A percentile compares a stretch with the other conserved stretches of the same genome.
Conservation (phyloP, 2,113 vertebrate species). For the Nymphicus hollandicus region DNA sequence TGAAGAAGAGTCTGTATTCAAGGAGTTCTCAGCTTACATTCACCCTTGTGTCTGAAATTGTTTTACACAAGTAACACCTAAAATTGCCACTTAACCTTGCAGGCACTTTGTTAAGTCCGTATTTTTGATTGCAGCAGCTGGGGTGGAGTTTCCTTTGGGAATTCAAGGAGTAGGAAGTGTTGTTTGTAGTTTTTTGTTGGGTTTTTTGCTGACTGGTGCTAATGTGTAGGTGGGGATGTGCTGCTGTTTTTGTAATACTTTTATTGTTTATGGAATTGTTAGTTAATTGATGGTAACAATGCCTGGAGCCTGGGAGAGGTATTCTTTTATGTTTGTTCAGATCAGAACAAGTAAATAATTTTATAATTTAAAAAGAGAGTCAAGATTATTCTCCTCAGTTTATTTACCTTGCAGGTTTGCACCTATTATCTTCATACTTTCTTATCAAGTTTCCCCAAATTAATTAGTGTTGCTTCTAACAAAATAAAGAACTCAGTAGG, state of each 20-base stretch:
- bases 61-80: slow-evolving; percentile 41
- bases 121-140: slow-evolving; percentile 38
- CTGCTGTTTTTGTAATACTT: slow-evolving; percentile 58
- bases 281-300: slow-evolving; percentile 60
- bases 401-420: slow-evolving; percentile 28
- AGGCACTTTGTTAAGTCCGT: slow-evolving; percentile 15
- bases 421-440: not conserved
- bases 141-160: slow-evolving; percentile 65
- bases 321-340: slow-evolving; percentile 54
- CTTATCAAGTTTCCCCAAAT: not conserved
- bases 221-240: slow-evolving; percentile 57
- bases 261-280: slow-evolving; percentile 63
- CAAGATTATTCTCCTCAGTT: not conserved
- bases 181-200: slow-evolving; percentile 59
- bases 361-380: not conserved
- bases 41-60: slow-evolving; percentile 17
- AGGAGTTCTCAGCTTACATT: not conserved
- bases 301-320: slow-evolving; percentile 52
- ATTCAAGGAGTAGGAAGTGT: slow-evolving; percentile 61
- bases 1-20: not conserved
- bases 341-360: slow-evolving; percentile 53
- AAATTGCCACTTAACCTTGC: slow-evolving; percentile 51
- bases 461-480: not conserved
- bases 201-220: slow-evolving; percentile 59
- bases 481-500: not conserved